phyloP scores from a whole-genome alignment of 2,888 invertebrate species.

The Tetramorium bicarinatum region DNA sequence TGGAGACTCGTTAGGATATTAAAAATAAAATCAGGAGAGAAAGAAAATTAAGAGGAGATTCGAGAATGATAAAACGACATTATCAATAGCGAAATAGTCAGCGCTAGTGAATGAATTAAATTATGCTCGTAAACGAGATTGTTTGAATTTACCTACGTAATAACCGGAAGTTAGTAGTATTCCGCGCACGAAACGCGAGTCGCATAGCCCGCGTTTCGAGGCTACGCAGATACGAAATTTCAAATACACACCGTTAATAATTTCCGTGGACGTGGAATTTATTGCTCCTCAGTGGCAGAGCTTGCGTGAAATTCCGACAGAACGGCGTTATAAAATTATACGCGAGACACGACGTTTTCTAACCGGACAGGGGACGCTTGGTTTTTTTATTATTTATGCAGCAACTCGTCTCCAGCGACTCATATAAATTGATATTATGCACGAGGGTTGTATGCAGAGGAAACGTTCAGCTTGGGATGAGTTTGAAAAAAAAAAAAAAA shows the following conservation, averaged over 20 bases:
- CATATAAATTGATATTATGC: constrained; percentile 42
- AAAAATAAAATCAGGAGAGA: background rate
- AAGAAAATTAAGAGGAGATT: background rate
- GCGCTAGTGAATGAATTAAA: background rate
- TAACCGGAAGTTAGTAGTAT: background rate
- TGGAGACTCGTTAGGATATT: background rate
- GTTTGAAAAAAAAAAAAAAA: background rate
- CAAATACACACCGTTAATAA: background rate
- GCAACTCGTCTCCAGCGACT: constrained; percentile 31
- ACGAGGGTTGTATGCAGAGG: constrained; percentile 26
- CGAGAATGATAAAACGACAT: background rate
- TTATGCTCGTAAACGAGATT: background rate
- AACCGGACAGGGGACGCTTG: constrained; percentile 9
- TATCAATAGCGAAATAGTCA: background rate
- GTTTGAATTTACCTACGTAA: background rate
- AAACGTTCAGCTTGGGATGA: constrained; percentile 18
- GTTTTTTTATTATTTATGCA: constrained; percentile 49
- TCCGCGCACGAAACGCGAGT: background rate
- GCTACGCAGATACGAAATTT: constrained; percentile 20
- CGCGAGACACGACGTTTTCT: constrained; percentile 30
- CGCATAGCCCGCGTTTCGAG: background rate
- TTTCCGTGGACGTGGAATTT: constrained; percentile 35
- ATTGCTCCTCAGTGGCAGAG: constrained; percentile 41
- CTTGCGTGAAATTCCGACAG: constrained; percentile 31
- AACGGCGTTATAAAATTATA: constrained; percentile 41